A percentile compares a stretch with the other conserved stretches of the same genome.
Conservation (phyloP, 2,888 invertebrate species). For the Rotaria socialis region DNA sequence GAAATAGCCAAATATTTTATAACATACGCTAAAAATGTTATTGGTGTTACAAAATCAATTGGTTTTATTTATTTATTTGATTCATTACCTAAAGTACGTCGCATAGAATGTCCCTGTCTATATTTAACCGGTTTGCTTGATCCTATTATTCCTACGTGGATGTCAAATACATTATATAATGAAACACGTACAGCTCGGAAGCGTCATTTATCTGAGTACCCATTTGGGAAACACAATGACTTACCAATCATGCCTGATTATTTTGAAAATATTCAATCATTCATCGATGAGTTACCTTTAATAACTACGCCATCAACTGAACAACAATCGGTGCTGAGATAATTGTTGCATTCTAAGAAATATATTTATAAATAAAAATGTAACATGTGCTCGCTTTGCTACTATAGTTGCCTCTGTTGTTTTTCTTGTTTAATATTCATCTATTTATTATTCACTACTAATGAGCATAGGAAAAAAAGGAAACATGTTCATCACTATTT, state of each 20-base stretch:
- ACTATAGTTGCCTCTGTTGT: not conserved
- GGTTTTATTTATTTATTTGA: constrained; percentile 10
- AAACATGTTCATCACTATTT: not conserved
- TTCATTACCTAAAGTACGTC: constrained; percentile 16
- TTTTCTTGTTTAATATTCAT: not conserved
- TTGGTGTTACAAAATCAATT: not conserved
- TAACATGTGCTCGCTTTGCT: not conserved
- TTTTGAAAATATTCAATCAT: constrained; percentile 28
- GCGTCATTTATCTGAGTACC: not conserved
- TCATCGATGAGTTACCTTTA: not conserved
- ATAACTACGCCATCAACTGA: not conserved
- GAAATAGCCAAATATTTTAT: constrained; percentile 81
- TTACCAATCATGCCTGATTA: constrained; percentile 26
- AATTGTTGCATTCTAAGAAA: not conserved
- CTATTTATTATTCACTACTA: not conserved
- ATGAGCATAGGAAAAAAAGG: not conserved
- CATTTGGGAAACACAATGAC: constrained; percentile 22
- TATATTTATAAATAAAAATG: not conserved
- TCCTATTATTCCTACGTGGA: constrained; percentile 10
- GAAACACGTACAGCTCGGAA: not conserved
- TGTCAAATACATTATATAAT: constrained; percentile 21
- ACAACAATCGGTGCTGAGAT: not conserved
- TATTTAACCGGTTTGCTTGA: constrained; percentile 20
- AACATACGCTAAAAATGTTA: constrained; percentile 22
- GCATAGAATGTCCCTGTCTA: constrained; percentile 22